Conservation (phyloP, 2,113 vertebrate genomes). For the Zosterops borbonicus region DNA sequence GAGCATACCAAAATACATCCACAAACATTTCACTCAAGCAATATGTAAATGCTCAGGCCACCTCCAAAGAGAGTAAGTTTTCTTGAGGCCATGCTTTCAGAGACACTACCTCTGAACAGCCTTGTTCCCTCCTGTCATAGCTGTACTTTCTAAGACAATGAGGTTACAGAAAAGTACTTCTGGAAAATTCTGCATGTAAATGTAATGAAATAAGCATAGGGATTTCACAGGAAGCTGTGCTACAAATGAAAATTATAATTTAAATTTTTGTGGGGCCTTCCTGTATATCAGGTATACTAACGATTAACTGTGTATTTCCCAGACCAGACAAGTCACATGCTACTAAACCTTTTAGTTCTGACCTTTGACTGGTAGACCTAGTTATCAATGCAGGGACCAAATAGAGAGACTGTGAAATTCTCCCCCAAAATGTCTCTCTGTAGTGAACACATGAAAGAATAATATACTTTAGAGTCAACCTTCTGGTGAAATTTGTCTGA, state of each 20-base stretch:
- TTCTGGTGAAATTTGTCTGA: background rate
- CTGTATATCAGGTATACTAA: background rate
- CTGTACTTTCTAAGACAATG: background rate
- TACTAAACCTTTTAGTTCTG: background rate
- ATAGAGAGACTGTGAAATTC: background rate
- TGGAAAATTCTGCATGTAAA: background rate
- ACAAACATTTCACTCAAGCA: fast-evolving
- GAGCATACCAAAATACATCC: background rate
- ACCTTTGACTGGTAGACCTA: background rate
- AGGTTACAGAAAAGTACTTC: background rate
- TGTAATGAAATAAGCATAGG: background rate
- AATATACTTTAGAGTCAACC: background rate
- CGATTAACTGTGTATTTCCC: background rate
- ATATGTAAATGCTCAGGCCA: background rate
- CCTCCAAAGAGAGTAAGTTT: background rate
- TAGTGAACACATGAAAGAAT: background rate
- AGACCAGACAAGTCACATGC: background rate
- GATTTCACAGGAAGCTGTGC: background rate
- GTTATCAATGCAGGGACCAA: background rate
- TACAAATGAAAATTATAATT: background rate
- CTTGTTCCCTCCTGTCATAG: background rate
- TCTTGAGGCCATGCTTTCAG: background rate
- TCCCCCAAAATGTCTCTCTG: background rate
- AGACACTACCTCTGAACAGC: background rate
- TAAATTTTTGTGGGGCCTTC: background rate